phyloP scores from a whole-genome alignment of 2,113 vertebrate genomes.

The Myotis yumanensis region DNA sequence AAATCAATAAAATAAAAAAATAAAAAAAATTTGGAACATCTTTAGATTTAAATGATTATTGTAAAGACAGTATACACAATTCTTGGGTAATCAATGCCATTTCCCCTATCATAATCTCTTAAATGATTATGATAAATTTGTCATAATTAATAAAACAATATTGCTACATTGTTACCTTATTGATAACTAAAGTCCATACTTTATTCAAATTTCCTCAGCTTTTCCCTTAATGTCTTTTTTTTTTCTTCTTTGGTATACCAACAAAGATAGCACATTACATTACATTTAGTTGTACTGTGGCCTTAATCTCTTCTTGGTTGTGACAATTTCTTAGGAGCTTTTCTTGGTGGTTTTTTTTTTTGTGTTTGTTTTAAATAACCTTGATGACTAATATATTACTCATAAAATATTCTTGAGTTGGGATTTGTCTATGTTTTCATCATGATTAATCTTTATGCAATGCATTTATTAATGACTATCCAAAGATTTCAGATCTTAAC shows the following conservation, averaged over 20 bases:
- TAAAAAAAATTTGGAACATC: neutral
- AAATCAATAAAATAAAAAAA: too few species aligned
- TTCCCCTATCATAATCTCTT: neutral
- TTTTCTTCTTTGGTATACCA: neutral
- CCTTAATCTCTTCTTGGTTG: neutral
- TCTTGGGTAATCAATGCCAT: neutral
- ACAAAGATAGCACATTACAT: neutral
- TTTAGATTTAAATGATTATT: neutral
- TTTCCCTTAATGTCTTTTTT: neutral
- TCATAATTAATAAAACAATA: neutral
- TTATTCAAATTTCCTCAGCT: neutral
- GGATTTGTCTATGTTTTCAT: neutral
- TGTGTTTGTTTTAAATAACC: neutral
- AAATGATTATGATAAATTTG: neutral
- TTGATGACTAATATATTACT: neutral
- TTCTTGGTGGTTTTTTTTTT: neutral
- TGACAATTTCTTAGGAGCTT: neutral
- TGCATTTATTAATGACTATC: neutral
- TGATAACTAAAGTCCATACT: neutral
- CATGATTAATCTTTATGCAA: neutral
- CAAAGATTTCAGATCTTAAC: neutral
- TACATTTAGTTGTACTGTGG: neutral
- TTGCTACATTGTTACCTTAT: neutral
- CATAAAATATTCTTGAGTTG: neutral
- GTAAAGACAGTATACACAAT: neutral